Evolutionary conservation across 2,888 invertebrate genomes (phyloP).

Genomic region (Serripes groenlandicus): DNA sequence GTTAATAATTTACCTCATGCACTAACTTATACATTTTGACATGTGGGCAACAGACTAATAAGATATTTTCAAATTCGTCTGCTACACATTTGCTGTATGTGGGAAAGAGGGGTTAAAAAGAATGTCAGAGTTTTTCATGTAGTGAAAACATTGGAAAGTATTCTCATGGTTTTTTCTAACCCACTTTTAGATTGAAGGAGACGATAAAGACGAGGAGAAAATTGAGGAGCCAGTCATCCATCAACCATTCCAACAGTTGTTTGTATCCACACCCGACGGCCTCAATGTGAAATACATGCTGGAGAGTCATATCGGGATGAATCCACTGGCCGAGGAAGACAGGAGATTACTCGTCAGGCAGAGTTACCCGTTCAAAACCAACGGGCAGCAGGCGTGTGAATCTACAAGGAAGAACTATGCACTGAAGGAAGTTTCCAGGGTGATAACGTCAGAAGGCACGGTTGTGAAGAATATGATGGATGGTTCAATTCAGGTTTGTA

Average conservation of each 20-base stretch:
- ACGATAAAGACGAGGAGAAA: conserved; percentile 68
- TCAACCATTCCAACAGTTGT: conserved; percentile 84
- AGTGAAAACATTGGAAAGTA: too few species aligned
- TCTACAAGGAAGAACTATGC: conserved; percentile 76
- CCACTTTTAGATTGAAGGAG: conserved; percentile 45
- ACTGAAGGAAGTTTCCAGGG: conserved; percentile 80
- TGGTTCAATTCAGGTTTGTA: conserved; percentile 83
- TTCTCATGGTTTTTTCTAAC: too few species aligned
- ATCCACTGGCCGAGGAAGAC: conserved; percentile 76
- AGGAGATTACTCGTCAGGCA: conserved; percentile 81
- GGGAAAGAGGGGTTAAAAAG: too few species aligned
- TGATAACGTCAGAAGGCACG: conserved; percentile 84
- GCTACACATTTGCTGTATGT: too few species aligned
- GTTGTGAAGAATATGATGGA: conserved; percentile 85
- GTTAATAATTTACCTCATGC: too few species aligned
- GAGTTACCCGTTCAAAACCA: conserved; percentile 83
- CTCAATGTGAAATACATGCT: conserved; percentile 82
- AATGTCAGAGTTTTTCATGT: too few species aligned
- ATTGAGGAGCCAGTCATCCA: conserved; percentile 67
- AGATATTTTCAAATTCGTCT: too few species aligned
- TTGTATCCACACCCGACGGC: conserved; percentile 85
- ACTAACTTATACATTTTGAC: too few species aligned
- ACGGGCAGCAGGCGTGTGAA: conserved; percentile 82
- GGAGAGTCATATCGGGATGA: conserved; percentile 82
- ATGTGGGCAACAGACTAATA: too few species aligned